These are phyloP conservation scores for Crepidodera aurea DNA, from an alignment of 2,888 invertebrate species.

Conservation along the genomic window DNA sequence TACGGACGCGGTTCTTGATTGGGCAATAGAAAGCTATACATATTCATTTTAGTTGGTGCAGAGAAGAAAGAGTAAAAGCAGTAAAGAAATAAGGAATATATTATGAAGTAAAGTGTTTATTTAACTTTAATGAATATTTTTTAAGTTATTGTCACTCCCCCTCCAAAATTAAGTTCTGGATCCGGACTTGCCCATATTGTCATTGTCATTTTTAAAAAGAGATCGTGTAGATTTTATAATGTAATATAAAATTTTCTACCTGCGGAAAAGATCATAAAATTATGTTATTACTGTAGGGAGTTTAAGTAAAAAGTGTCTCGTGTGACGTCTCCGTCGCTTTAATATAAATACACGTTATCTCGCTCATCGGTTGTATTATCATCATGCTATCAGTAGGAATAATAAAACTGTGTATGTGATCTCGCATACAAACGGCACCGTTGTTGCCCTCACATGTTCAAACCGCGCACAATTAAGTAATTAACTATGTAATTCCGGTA, in stretches of 20 bases:
- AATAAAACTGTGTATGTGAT: constrained; percentile 53
- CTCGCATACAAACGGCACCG: constrained; percentile 51
- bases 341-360: constrained; percentile 48
- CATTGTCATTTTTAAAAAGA: too few species aligned
- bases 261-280: constrained; percentile 6
- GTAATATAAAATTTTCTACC: not conserved
- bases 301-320: constrained; percentile 25
- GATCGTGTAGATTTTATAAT: too few species aligned
- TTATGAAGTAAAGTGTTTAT: too few species aligned
- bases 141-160: too few species aligned
- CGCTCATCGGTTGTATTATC: constrained; percentile 57
- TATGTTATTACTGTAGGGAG: constrained; percentile 1
- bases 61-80: too few species aligned
- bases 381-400: constrained; percentile 55
- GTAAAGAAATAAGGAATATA: too few species aligned
- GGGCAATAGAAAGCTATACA: too few species aligned
- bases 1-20: too few species aligned
- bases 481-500: constrained; percentile 14
- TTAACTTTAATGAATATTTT: too few species aligned
- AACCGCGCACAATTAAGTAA: constrained; percentile 18
- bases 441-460: constrained; percentile 16
- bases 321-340: constrained; percentile 1
- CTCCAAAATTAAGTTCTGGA: too few species aligned
- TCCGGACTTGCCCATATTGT: too few species aligned
- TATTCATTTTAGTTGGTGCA: too few species aligned